Evolutionary conservation across 2,113 vertebrate species (phyloP).

Genomic region (Pagrus major): DNA sequence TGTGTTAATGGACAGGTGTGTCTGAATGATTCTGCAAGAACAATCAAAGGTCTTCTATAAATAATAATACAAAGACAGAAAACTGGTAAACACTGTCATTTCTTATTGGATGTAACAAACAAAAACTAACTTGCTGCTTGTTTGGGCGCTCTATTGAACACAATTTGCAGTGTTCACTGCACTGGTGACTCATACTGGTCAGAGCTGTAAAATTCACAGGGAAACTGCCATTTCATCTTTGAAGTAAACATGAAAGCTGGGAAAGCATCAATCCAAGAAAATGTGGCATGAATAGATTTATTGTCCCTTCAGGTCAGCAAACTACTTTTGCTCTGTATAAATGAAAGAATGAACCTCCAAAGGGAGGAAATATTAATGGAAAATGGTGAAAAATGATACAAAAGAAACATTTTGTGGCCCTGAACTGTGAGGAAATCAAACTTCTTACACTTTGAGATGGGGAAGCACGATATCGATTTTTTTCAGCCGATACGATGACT

Average conservation of each 20-base stretch:
- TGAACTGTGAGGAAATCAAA: neutral
- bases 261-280: conserved; percentile 14
- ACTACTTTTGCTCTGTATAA: neutral
- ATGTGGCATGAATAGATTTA: conserved; percentile 8
- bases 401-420: neutral
- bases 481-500: too few species aligned
- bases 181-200: conserved; percentile 33
- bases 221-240: conserved; percentile 17
- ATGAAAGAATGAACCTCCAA: neutral
- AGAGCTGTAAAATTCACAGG: conserved; percentile 32
- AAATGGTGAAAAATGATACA: neutral
- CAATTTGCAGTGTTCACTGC: conserved; percentile 9
- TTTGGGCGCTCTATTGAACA: neutral
- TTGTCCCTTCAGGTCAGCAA: neutral
- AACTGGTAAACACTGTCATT: neutral
- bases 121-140: neutral
- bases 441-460: conserved; percentile 17
- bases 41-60: neutral
- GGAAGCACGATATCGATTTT: too few species aligned
- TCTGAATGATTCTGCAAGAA: neutral
- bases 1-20: neutral
- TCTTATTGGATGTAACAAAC: neutral
- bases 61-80: neutral
- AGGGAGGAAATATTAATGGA: conserved; percentile 2
- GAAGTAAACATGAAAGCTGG: conserved; percentile 12